Evolutionary conservation across 1,140 invertebrate genomes (phyloP).

Genomic region (Eurosta solidaginis): DNA sequence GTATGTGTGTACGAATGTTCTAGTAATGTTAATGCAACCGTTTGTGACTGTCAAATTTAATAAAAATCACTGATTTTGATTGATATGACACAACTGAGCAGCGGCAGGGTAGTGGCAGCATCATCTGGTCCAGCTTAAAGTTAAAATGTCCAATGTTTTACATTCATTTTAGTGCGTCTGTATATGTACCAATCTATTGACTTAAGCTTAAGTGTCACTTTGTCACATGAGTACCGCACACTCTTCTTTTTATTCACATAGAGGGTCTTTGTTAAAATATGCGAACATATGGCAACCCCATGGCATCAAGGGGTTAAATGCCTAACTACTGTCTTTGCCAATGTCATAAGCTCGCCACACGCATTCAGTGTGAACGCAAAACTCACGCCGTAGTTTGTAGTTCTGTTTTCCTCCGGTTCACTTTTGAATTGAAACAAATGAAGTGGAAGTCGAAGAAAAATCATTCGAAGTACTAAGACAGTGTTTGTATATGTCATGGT

Average conservation of each 20-base stretch:
- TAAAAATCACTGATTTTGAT: constrained; percentile 60
- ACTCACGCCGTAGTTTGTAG: background rate
- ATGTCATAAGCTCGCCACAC: background rate
- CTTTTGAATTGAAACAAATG: constrained; percentile 26
- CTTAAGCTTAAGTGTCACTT: background rate
- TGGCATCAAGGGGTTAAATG: background rate
- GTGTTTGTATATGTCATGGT: background rate
- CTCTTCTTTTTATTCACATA: background rate
- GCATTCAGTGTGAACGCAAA: background rate
- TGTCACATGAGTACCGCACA: background rate
- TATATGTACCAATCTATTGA: too few relatives aligned
- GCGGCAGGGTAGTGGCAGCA: constrained; percentile 34
- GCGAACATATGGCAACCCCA: background rate
- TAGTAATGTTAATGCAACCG: constrained; percentile 29
- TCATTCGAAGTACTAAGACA: background rate
- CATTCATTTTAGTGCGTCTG: background rate
- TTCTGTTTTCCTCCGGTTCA: background rate
- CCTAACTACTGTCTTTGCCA: background rate
- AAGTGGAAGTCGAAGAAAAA: background rate
- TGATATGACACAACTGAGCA: constrained; percentile 44
- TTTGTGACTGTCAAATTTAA: constrained; percentile 58
- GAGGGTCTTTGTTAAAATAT: background rate
- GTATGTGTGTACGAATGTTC: too few relatives aligned
- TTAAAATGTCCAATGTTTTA: background rate
- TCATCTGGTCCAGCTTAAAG: constrained; percentile 14